Conservation (phyloP, 35 echinoderm and acorn worm genomes). For the Heliocidaris erythrogramma region DNA sequence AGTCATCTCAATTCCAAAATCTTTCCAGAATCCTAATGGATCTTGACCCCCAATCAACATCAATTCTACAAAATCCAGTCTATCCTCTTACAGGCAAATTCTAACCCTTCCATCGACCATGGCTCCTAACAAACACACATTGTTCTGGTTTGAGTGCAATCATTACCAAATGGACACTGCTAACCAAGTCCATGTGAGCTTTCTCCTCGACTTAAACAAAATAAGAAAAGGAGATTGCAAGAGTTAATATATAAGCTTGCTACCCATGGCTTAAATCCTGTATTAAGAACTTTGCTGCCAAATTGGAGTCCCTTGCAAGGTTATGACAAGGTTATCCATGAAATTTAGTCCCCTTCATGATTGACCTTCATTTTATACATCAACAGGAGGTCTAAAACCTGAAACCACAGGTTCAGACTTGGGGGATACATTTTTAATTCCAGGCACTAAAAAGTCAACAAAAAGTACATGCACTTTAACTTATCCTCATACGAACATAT, state of each 20-base stretch:
- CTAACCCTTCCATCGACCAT: background rate
- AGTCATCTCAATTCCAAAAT: background rate
- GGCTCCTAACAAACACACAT: background rate
- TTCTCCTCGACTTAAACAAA: background rate
- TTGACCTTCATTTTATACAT: background rate
- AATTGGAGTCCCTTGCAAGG: background rate
- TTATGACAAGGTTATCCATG: background rate
- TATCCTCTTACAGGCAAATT: background rate
- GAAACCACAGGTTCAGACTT: background rate
- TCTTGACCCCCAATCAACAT: background rate
- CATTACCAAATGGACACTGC: background rate
- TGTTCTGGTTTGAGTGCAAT: background rate
- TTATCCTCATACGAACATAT: background rate
- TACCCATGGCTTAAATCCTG: background rate
- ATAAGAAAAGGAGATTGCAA: background rate
- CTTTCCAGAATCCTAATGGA: background rate
- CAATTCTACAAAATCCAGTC: background rate
- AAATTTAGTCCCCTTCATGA: background rate
- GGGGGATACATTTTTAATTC: background rate
- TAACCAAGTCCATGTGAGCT: background rate
- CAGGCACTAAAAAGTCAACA: background rate
- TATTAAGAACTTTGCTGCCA: background rate
- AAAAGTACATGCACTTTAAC: slow-evolving; percentile 9
- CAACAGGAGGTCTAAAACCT: background rate
- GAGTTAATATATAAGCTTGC: background rate